These are phyloP conservation scores for Globia sparganii DNA, from an alignment of 2,888 invertebrate genomes.

Conservation along the genomic window DNA sequence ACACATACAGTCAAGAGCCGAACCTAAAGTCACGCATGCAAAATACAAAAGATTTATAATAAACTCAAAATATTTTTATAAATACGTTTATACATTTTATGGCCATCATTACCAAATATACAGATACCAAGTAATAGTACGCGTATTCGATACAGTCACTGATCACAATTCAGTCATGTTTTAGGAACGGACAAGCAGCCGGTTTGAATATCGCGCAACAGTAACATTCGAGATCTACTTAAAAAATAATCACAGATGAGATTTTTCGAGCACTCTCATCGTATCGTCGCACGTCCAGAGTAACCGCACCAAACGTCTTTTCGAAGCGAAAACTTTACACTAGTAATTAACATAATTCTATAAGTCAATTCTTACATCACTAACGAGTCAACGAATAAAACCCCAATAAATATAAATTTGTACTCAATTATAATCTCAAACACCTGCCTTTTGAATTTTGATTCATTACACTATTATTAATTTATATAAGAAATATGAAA, in stretches of 20 bases:
- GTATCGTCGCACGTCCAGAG: constrained; percentile 4
- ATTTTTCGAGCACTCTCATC: background rate
- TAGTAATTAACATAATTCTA: constrained; percentile 42
- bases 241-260: constrained; percentile 1
- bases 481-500: constrained; percentile 22
- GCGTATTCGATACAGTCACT: constrained; percentile 29
- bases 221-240: background rate
- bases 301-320: constrained; percentile 31
- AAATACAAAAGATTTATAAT: constrained; percentile 52
- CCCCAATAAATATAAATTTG: constrained; percentile 70
- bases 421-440: constrained; percentile 71
- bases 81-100: constrained; percentile 55
- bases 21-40: constrained; percentile 37
- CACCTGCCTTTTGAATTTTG: constrained; percentile 58
- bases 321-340: constrained; percentile 41
- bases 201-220: background rate
- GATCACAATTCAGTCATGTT: background rate
- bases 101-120: constrained; percentile 33
- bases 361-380: constrained; percentile 51
- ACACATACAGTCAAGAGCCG: constrained; percentile 29
- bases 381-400: constrained; percentile 58
- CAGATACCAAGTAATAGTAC: constrained; percentile 32
- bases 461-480: constrained; percentile 18
- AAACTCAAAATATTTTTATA: constrained; percentile 55
- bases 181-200: constrained; percentile 9